Conservation (phyloP, 2,797 vertebrate genomes). For the Fundulus diaphanus region DNA sequence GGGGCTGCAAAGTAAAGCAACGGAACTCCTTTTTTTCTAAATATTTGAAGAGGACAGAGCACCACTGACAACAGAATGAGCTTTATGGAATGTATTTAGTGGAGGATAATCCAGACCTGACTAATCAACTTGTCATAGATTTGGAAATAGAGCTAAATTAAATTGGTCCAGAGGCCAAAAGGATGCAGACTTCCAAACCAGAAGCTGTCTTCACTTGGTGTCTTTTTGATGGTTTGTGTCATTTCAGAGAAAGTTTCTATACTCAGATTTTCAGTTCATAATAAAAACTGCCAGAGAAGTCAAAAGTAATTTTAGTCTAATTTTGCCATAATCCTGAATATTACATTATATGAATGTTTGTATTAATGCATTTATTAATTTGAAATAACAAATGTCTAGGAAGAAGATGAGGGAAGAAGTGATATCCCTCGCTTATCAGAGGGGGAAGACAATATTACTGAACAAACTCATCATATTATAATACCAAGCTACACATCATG, state of each 20-base stretch:
- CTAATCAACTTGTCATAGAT: not conserved
- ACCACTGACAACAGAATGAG: not conserved
- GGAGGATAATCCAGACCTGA: not conserved
- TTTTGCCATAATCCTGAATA: not conserved
- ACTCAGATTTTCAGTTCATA: not conserved
- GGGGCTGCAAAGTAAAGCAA: not conserved
- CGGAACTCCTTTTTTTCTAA: not conserved
- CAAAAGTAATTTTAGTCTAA: not conserved
- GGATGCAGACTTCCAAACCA: no score
- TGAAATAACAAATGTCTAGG: conserved; percentile 67
- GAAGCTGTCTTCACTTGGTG: not conserved
- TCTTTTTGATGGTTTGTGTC: not conserved
- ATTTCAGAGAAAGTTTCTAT: not conserved
- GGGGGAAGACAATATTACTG: conserved; percentile 91
- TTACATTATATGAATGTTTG: not conserved
- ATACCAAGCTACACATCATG: conserved; percentile 96
- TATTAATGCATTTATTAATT: not conserved
- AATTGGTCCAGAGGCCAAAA: not conserved
- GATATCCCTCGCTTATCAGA: conserved; percentile 88
- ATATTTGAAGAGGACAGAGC: not conserved
- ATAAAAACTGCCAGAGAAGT: not conserved
- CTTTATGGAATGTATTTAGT: not conserved
- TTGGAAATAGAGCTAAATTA: not conserved
- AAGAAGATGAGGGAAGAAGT: conserved; percentile 90
- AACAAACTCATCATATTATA: conserved; percentile 97